Base-by-base conservation (phyloP, 2,113 vertebrate genomes). In the Chauna torquata region DNA sequence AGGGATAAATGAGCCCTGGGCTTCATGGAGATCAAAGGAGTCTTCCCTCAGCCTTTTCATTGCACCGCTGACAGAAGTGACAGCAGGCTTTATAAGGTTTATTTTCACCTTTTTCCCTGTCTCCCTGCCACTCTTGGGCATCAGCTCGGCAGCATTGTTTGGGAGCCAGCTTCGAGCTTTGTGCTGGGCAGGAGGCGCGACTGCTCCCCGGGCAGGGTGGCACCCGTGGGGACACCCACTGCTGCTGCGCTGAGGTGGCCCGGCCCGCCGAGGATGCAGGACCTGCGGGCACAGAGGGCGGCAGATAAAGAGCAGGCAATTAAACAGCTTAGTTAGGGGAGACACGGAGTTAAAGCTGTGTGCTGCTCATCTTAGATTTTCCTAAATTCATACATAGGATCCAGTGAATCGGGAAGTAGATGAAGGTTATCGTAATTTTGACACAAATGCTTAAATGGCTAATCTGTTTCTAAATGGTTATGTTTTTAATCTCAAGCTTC, bases 401-500 rank as follows among this genome's bases (percentile, higher is more conserved):
- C 44, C 76, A 49, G 36, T 64, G 87, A 66, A 86, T 77, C 1
- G 19, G 72, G 84, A 85, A 82, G 68, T 13, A 79, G 88, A 91
- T 91, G 89, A 92, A 83, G 71, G 86, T 91, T 96, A 94, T 82
- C 9, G 1, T 57, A 61, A 3, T 90, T 94, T 94, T 92, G 89
- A 78, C 0, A 14, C 64, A 55, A 94, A 94, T 77, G 82, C 70
- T 95, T 92, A 58, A 86, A 71, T 94, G 72, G 82, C 68, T 95
- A 45, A 92, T 94, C 94, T 95, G 84, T 70, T 90, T 68, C 96
- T 96, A 96, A 80, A 82, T 80, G 87, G 76, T 64, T 91, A 17
- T 87, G 84, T 82, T 95, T 97, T 94, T 91, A 91, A 92, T 97
- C 93, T 75, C 88, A 86, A 34, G 75, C 94, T 75, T 97, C 94